phyloP scores from a whole-genome alignment of 1,140 invertebrate genomes.

The Heterodera schachtii region DNA sequence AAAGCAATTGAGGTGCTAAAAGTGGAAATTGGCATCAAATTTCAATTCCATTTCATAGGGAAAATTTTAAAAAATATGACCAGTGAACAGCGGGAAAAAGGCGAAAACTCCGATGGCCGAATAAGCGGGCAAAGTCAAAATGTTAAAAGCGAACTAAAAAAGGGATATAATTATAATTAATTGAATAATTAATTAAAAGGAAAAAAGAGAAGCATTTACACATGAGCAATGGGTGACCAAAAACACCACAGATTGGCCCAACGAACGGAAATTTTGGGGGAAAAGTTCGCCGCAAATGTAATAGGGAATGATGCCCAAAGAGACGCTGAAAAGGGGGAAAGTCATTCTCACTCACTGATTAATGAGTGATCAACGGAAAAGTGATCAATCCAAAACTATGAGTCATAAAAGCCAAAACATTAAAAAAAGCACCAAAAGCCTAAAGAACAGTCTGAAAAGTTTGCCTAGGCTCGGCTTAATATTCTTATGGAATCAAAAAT shows the following conservation, averaged over 20 bases:
- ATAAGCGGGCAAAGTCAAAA: constrained; percentile 15
- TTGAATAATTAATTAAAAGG: neutral
- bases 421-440: too few species aligned
- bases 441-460: too few species aligned
- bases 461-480: too few species aligned
- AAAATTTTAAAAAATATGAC: neutral
- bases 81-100: constrained; percentile 24
- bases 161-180: neutral
- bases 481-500: neutral
- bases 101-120: constrained; percentile 12
- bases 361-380: too few species aligned
- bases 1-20: constrained; percentile 16
- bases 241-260: constrained; percentile 15
- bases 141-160: constrained; percentile 6
- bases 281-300: constrained; percentile 26
- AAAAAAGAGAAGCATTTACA: neutral
- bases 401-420: too few species aligned
- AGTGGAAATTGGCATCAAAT: neutral
- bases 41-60: neutral
- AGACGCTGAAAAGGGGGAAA: neutral
- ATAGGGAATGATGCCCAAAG: constrained; percentile 22
- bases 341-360: too few species aligned
- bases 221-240: neutral
- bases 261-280: constrained; percentile 22
- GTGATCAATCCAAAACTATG: too few species aligned